These are phyloP conservation scores for Diorhabda elongata DNA, from an alignment of 1,140 invertebrate genomes.

Conservation along the genomic window DNA sequence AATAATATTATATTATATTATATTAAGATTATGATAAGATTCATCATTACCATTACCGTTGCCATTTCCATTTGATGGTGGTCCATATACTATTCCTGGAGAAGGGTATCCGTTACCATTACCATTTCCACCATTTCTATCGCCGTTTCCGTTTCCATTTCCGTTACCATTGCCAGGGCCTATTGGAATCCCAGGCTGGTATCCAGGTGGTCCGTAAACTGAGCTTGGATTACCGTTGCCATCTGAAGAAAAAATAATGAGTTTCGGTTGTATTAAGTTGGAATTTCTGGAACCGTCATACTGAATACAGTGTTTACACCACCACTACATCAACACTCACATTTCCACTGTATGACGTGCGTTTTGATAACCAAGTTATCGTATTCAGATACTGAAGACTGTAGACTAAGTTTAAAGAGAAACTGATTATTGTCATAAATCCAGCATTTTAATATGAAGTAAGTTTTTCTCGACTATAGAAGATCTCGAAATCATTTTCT, in stretches of 20 bases:
- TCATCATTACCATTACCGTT: constrained; percentile 26
- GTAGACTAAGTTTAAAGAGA: too few species aligned
- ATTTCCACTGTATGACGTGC: too few species aligned
- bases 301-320: too few species aligned
- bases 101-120: constrained; percentile 29
- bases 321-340: too few species aligned
- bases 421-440: too few species aligned
- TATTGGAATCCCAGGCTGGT: constrained; percentile 50
- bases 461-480: too few species aligned
- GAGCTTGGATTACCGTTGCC: constrained; percentile 31
- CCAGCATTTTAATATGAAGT: too few species aligned
- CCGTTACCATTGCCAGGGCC: constrained; percentile 34
- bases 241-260: constrained; percentile 21
- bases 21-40: background rate
- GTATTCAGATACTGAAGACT: too few species aligned
- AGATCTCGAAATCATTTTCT: too few species aligned
- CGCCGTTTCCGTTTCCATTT: constrained; percentile 33
- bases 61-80: constrained; percentile 33
- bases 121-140: constrained; percentile 24
- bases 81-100: constrained; percentile 27
- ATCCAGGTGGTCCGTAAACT: constrained; percentile 39
- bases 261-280: too few species aligned
- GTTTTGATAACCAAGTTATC: too few species aligned
- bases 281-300: too few species aligned
- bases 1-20: background rate